A percentile compares a stretch with the other conserved stretches of the same genome.
phyloP scores from a whole-genome alignment of 1,140 invertebrate genomes.

The Carposina sasakii region DNA sequence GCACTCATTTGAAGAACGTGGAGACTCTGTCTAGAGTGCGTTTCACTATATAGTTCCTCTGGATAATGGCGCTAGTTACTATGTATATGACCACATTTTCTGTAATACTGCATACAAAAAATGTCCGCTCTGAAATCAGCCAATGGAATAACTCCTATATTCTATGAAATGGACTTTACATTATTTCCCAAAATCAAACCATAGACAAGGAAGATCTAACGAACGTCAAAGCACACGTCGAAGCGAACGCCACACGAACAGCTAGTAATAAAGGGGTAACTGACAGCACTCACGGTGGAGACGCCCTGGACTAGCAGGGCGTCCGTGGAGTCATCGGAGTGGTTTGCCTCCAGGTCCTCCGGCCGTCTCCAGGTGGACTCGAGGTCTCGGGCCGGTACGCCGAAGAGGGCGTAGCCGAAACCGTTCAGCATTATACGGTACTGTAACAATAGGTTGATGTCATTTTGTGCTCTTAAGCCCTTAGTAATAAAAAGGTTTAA shows the following conservation, averaged over 20 bases:
- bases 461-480: too few relatives aligned
- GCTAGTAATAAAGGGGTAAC: constrained; percentile 35
- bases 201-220: neutral
- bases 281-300: constrained; percentile 71
- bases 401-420: constrained; percentile 83
- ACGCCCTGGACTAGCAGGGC: constrained; percentile 61
- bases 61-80: too few relatives aligned
- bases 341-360: constrained; percentile 73
- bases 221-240: constrained; percentile 2
- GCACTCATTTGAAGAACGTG: too few relatives aligned
- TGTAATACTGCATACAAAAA: too few relatives aligned
- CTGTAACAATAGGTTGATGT: constrained; percentile 74
- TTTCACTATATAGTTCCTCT: too few relatives aligned
- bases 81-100: too few relatives aligned
- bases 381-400: constrained; percentile 80
- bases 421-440: constrained; percentile 85
- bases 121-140: too few relatives aligned
- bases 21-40: too few relatives aligned
- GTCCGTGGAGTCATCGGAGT: constrained; percentile 61
- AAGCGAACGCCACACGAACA: constrained; percentile 14
- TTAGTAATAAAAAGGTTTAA: too few relatives aligned
- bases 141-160: too few relatives aligned
- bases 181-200: too few relatives aligned
- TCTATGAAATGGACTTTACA: too few relatives aligned
- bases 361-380: constrained; percentile 80